Base-by-base conservation (phyloP, 2,797 vertebrate genomes). In the Arnoldichthys spilopterus region DNA sequence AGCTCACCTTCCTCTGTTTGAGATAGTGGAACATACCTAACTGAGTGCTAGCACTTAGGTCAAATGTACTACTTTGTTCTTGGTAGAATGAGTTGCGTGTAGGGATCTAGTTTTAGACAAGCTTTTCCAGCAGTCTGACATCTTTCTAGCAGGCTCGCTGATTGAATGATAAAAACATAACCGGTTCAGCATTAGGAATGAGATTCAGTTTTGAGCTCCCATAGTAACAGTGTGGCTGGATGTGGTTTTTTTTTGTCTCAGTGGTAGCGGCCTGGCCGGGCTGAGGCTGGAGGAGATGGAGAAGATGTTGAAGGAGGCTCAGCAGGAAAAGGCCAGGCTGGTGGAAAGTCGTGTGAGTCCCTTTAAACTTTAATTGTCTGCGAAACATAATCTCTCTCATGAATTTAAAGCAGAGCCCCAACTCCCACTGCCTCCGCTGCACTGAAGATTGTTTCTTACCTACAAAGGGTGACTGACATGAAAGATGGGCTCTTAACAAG, bases 231-330 rank as follows among this genome's bases (percentile, higher is more conserved):
- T 73, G 74, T 22, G 24, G 45, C 34, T 28, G 77, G 49, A 34
- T 49, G 61, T 72, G 34, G n/a, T n/a, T n/a, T n/a, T n/a, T 83
- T 67, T 88, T 80, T 88, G 88, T 90, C 80, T 79, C 85, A 76
- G 73, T 64, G 74, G 73, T 78, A 95, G 95, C 0, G 95, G 95
- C 54, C 82, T 95, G 61, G 97, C 97, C 24, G 87, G 89, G 22
- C 94, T 96, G 73, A 96, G 96, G 90, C 94, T 99, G 0, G 97
- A 99, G 75, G 98, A 99, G 93, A 98, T 99, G 96, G 98, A 98
- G 91, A 96, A 95, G 93, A 95, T 98, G 96, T 78, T 99, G 86
- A 96, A 94, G 85, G 96, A 98, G 86, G 97, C 96, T 0, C 96
- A 97, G 0, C 94, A 95, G 0, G 97, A 99, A 90, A 97, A 98